phyloP scores from a whole-genome alignment of 2,113 vertebrate genomes.

The Hemiscyllium ocellatum region DNA sequence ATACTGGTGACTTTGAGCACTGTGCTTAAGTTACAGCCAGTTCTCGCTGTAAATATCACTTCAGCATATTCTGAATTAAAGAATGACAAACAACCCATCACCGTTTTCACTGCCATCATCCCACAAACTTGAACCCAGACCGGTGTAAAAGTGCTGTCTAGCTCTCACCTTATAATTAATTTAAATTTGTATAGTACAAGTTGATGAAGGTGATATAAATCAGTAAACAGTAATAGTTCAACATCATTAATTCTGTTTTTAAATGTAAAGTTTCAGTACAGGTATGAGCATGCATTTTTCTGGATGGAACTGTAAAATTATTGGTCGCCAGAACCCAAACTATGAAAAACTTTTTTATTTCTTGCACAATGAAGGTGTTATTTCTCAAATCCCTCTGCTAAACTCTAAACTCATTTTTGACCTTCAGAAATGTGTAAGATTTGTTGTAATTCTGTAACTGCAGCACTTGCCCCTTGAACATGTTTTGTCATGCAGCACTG shows the following conservation, averaged over 20 bases:
- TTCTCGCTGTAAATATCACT: background rate
- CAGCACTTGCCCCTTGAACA: background rate
- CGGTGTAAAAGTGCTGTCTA: background rate
- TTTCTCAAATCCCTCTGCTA: background rate
- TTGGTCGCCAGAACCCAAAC: background rate
- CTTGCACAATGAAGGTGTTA: background rate
- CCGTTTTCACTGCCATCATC: background rate
- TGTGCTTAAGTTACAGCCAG: background rate
- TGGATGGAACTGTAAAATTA: background rate
- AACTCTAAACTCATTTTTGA: background rate
- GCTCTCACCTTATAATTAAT: background rate
- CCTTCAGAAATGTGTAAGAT: background rate
- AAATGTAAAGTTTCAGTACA: background rate
- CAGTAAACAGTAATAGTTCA: background rate
- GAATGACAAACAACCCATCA: background rate
- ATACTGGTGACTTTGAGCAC: background rate
- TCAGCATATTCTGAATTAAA: background rate
- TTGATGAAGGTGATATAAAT: background rate
- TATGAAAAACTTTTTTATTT: background rate
- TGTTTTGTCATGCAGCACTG: background rate
- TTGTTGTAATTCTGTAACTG: background rate
- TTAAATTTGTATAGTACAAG: background rate
- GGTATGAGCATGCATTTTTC: background rate
- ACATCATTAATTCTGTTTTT: background rate
- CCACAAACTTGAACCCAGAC: background rate